These are phyloP conservation scores for Pollenia griseotomentosa DNA, from an alignment of 2,888 invertebrate genomes.

Conservation along the genomic window DNA sequence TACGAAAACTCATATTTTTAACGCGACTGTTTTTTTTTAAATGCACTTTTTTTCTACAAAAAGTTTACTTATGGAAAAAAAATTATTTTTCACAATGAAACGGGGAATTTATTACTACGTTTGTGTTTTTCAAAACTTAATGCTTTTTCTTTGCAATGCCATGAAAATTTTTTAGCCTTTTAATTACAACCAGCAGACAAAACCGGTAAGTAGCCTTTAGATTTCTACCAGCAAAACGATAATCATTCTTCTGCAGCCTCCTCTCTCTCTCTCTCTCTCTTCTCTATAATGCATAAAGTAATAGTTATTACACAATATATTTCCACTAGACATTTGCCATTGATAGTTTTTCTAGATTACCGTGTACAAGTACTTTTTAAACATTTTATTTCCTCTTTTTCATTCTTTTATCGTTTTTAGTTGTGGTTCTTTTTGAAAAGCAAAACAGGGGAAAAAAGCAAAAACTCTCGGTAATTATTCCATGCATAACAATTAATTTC, in stretches of 20 bases:
- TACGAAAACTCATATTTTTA: too few relatives aligned
- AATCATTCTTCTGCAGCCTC: background rate
- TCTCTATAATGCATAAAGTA: background rate
- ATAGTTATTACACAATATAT: constrained; percentile 16
- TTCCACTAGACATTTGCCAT: constrained; percentile 40
- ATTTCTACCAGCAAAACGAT: background rate
- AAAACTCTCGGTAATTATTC: constrained; percentile 67
- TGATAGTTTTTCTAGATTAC: constrained; percentile 51
- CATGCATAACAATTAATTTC: constrained; percentile 74
- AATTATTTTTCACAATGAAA: too few relatives aligned
- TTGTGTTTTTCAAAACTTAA: background rate
- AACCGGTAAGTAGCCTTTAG: background rate
- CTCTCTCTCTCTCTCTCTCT: too few relatives aligned
- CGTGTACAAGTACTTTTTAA: constrained; percentile 23
- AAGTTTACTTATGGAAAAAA: too few relatives aligned
- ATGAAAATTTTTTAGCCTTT: background rate
- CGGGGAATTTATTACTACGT: too few relatives aligned
- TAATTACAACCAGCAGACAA: background rate
- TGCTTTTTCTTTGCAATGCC: background rate
- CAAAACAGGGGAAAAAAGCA: background rate
- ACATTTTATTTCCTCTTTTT: constrained; percentile 43
- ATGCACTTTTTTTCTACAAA: too few relatives aligned
- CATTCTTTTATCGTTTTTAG: background rate
- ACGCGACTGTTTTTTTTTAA: too few relatives aligned
- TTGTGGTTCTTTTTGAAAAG: background rate